Conservation (phyloP, 1,140 invertebrate genomes). For the Paraescarpia echinospica region DNA sequence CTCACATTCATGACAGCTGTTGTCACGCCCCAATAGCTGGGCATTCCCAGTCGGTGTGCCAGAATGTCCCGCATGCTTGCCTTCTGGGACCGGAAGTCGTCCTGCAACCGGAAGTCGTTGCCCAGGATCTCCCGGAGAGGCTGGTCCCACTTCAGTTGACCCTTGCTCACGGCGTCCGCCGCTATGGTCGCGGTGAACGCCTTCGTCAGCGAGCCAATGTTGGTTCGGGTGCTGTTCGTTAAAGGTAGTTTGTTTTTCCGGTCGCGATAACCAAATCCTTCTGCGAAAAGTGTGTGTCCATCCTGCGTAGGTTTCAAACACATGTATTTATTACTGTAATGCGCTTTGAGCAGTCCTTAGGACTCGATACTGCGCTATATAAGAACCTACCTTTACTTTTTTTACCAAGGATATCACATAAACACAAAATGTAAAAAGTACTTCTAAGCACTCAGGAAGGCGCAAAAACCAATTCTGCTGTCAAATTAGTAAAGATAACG, state of each 20-base stretch:
- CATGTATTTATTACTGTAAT: not conserved
- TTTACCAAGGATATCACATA: too few species aligned
- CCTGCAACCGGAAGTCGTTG: not conserved
- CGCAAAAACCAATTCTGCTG: not conserved
- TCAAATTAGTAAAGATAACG: not conserved
- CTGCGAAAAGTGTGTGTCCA: constrained; percentile 3
- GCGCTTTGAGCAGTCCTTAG: too few species aligned
- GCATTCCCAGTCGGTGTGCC: constrained; percentile 17
- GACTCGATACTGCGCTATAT: too few species aligned
- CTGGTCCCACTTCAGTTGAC: constrained; percentile 16
- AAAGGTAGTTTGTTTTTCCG: not conserved
- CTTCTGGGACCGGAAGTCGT: not conserved
- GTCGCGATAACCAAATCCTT: constrained; percentile 19
- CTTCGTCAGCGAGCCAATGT: constrained; percentile 14
- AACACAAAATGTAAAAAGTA: too few species aligned
- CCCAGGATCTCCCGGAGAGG: constrained; percentile 19
- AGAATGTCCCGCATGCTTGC: constrained; percentile 1
- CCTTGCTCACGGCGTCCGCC: constrained; percentile 24
- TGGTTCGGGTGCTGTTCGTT: not conserved
- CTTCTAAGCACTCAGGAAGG: too few species aligned
- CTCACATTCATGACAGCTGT: constrained; percentile 11
- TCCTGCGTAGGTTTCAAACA: not conserved
- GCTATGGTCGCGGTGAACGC: constrained; percentile 14
- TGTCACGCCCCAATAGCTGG: constrained; percentile 13
- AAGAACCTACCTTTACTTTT: too few species aligned